Conservation (phyloP, 2,113 vertebrate genomes). For the Strix uralensis region DNA sequence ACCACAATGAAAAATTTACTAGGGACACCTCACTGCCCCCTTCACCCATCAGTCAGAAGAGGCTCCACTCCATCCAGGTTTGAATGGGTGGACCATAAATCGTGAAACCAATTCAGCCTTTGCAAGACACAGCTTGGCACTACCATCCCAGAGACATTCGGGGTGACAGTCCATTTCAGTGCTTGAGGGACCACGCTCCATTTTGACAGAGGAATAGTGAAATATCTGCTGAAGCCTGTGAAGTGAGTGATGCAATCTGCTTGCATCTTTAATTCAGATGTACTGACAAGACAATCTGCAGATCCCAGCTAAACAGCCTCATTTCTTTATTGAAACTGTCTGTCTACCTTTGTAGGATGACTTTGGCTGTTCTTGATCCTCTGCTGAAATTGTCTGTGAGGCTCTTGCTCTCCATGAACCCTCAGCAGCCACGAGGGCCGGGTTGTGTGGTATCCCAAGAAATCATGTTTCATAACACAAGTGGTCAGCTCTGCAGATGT, state of each 20-base stretch:
- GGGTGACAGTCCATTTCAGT: too few relatives aligned
- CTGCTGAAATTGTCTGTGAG: background rate
- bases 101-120: background rate
- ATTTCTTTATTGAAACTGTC: background rate
- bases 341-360: background rate
- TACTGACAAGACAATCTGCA: background rate
- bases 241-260: background rate
- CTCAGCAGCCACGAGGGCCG: background rate
- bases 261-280: background rate
- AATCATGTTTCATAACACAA: background rate
- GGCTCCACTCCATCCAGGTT: background rate
- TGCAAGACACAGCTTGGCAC: background rate
- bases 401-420: background rate
- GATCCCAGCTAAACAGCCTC: background rate
- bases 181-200: rapidly evolving
- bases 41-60: background rate
- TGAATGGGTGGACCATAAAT: background rate
- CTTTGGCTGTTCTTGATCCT: background rate
- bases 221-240: background rate
- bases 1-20: background rate
- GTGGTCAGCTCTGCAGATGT: background rate
- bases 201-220: background rate
- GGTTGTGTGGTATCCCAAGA: background rate
- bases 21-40: rapidly evolving
- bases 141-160: background rate